Conservation (phyloP, 2,797 vertebrate genomes). For the Enteromius afrohamiltoni region DNA sequence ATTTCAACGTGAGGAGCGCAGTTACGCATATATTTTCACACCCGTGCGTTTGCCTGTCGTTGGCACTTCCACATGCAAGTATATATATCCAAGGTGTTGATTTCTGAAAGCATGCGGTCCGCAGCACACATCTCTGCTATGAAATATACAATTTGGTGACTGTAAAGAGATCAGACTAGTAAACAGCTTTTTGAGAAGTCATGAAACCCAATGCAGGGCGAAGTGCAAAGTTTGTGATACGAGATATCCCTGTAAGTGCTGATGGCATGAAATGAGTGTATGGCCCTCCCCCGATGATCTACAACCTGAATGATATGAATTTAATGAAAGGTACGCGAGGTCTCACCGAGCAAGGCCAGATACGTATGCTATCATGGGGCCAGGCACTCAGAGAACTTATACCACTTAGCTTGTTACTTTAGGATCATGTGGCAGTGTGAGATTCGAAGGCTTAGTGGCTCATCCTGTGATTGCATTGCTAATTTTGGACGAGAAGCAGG, state of each 20-base stretch:
- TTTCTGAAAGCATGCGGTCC: slow-evolving; percentile 80
- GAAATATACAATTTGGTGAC: slow-evolving; percentile 78
- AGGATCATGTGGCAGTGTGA: slow-evolving; percentile 56
- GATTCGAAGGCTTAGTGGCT: slow-evolving; percentile 38
- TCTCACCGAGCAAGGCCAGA: slow-evolving; percentile 19
- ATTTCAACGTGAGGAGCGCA: slow-evolving; percentile 19
- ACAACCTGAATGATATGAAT: slow-evolving; percentile 60
- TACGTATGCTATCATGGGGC: slow-evolving; percentile 44
- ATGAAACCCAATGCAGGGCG: slow-evolving; percentile 77
- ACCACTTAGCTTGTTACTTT: slow-evolving; percentile 53
- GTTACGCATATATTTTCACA: slow-evolving; percentile 65
- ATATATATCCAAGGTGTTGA: slow-evolving; percentile 81
- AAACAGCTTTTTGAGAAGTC: slow-evolving; percentile 80
- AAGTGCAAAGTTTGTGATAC: slow-evolving; percentile 80
- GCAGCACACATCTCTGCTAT: slow-evolving; percentile 74
- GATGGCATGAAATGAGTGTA: slow-evolving; percentile 69
- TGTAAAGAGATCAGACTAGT: slow-evolving; percentile 79
- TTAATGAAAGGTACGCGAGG: slow-evolving; percentile 62
- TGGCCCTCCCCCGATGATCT: slow-evolving; percentile 62
- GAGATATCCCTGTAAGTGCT: slow-evolving; percentile 72
- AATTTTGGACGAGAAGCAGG: slow-evolving; percentile 41
- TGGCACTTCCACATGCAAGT: slow-evolving; percentile 69
- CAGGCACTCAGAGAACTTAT: slow-evolving; percentile 41
- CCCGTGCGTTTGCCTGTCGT: slow-evolving; percentile 57
- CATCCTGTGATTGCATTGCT: slow-evolving; percentile 39